Percentiles rank a stretch among this genome's conserved stretches.
These are phyloP conservation scores for Varecia variegata DNA, from an alignment of 2,797 vertebrate species.

Conservation along the genomic window DNA sequence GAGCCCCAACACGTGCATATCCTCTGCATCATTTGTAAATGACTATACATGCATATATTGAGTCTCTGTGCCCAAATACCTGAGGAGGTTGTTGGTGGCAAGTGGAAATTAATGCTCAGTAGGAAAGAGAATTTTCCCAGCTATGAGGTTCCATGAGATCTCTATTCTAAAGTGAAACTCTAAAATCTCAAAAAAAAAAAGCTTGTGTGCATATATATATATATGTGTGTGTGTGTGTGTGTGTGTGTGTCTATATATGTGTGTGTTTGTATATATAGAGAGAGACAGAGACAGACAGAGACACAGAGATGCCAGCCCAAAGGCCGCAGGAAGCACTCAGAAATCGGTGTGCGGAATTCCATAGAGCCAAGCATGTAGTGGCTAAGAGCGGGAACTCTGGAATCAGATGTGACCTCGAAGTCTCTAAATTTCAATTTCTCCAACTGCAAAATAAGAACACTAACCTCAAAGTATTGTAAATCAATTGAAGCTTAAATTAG, in stretches of 20 bases:
- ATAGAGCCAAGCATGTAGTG: neutral
- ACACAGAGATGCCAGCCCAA: neutral
- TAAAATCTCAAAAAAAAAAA: neutral
- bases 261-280: neutral
- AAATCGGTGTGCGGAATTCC: neutral
- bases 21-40: neutral
- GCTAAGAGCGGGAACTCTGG: neutral
- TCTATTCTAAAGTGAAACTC: neutral
- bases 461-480: neutral
- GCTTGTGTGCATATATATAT: neutral
- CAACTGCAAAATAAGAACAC: neutral
- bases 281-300: neutral
- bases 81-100: rapidly evolving
- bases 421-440: neutral
- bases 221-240: no score
- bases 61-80: neutral
- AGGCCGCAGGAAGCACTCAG: neutral
- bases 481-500: neutral
- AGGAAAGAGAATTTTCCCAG: neutral
- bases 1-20: neutral
- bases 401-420: neutral
- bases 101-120: neutral
- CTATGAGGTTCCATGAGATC: neutral
- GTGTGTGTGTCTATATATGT: no score
- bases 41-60: neutral